Evolutionary conservation across 2,888 invertebrate genomes (phyloP).

Genomic region (Drosophila emarginata): DNA sequence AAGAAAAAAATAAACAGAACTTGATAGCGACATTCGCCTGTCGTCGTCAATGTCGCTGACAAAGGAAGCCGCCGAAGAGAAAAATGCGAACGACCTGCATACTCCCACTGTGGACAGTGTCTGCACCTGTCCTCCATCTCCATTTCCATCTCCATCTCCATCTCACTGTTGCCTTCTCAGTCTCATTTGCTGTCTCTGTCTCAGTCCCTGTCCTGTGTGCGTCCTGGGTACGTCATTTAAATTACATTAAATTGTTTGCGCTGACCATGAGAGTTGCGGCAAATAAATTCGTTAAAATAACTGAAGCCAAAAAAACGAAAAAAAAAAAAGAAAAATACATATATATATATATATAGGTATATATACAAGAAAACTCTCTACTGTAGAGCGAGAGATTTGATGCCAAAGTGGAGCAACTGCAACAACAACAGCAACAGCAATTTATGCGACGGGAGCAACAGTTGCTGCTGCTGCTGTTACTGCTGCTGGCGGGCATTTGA

Average conservation of each 20-base stretch:
- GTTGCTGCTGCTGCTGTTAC: slow-evolving; percentile 28
- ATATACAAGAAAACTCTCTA: slow-evolving; percentile 12
- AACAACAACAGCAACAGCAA: slow-evolving; percentile 51
- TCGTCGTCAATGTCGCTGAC: slow-evolving; percentile 71
- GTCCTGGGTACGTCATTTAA: slow-evolving; percentile 80
- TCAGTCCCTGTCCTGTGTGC: slow-evolving; percentile 66
- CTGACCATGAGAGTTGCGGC: slow-evolving; percentile 77
- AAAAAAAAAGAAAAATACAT: slow-evolving; percentile 17
- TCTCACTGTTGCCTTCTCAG: neutral
- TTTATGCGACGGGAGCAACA: slow-evolving; percentile 61
- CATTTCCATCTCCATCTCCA: neutral
- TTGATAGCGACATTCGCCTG: slow-evolving; percentile 73
- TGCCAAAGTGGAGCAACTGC: slow-evolving; percentile 69
- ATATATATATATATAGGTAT: neutral
- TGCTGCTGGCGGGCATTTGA: slow-evolving; percentile 72
- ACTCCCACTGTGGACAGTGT: slow-evolving; percentile 59
- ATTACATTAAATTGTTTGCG: slow-evolving; percentile 81
- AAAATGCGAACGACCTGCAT: slow-evolving; percentile 73
- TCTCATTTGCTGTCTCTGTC: slow-evolving; percentile 3
- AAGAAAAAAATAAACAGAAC: slow-evolving; percentile 35
- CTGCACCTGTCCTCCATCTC: slow-evolving; percentile 45
- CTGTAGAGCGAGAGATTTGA: slow-evolving; percentile 53
- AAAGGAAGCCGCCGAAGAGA: slow-evolving; percentile 73
- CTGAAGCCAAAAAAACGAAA: slow-evolving; percentile 62
- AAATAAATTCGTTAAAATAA: slow-evolving; percentile 79